Base-by-base conservation (phyloP, 2,113 vertebrate genomes). In the Todiramphus chloris region DNA sequence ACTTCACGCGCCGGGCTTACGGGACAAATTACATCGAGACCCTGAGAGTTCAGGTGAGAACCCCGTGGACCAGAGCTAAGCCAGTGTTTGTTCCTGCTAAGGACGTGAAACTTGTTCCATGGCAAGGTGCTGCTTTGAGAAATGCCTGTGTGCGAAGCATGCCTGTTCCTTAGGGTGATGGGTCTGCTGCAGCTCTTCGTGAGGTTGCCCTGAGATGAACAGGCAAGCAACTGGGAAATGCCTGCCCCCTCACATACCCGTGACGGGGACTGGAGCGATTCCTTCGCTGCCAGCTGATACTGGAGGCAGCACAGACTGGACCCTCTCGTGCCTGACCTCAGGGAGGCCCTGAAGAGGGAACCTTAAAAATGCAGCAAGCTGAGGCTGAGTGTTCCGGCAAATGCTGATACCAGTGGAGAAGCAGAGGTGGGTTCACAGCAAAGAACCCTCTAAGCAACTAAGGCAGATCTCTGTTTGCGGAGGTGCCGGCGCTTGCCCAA, bases 21-120 rank as follows among this genome's bases (percentile, higher is more conserved):
- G 99, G 99, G 50, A 99, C 99, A 13, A 99, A 99, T 75, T 99
- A 99, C 95, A 99, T 99, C 0, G 99, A 99, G 98, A 99, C 99
- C 8, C 98, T 99, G 19, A 97, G 99, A 60, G 99, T 99, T 58
- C 99, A 99, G 99, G 99, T 99, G 56, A 62, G 62, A 5, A 20
- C 23, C 51, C 17, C 31, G 28, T 21, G 60, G 56, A 78, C 31
- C 46, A 82, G 69, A 87, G 60, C 37, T 78, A 21, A 35, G 3
- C 13, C 18, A 35, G 53, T 1, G 2, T 53, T 88, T 88, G 63
- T 73, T 83, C 48, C 27, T 68, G 28, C 55, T 48, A 68, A 48
- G 72, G 59, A 14, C 3, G 1, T 48, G 33, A 43, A 31, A 16
- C 50, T 69, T 60, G 11, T 41, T 85, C 59, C 27, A 2, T 17